phyloP scores from a whole-genome alignment of 2,888 invertebrate species.

The Athalia cordata region DNA sequence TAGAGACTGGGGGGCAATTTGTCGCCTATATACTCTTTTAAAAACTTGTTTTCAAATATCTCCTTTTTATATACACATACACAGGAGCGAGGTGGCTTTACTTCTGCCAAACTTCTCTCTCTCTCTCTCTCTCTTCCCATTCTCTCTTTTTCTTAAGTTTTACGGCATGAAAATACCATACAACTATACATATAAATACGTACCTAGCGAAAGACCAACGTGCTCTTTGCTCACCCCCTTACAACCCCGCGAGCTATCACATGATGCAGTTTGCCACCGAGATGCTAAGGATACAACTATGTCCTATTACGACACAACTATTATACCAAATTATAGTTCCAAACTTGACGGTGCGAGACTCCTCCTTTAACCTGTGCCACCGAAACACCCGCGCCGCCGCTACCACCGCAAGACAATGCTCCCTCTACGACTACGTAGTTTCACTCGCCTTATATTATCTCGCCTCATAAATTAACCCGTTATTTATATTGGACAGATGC shows the following conservation, averaged over 20 bases:
- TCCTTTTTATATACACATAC: background rate
- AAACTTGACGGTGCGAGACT: conserved; percentile 26
- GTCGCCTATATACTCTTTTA: conserved; percentile 21
- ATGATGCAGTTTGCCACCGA: conserved; percentile 37
- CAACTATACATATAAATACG: no score
- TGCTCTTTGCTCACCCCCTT: no score
- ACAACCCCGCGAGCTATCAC: background rate
- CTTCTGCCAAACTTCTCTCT: conserved; percentile 29
- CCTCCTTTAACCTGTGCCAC: conserved; percentile 34
- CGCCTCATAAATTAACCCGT: conserved; percentile 26
- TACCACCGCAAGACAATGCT: conserved; percentile 38
- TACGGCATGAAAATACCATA: conserved; percentile 23
- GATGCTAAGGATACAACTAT: conserved; percentile 12
- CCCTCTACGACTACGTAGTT: conserved; percentile 10
- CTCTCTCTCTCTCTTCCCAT: background rate
- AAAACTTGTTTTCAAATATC: conserved; percentile 20
- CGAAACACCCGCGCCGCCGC: conserved; percentile 7
- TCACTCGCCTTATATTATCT: conserved; percentile 36
- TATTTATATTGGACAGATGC: conserved; percentile 44
- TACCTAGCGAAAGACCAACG: no score
- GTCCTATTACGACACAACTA: conserved; percentile 32
- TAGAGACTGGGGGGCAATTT: conserved; percentile 9
- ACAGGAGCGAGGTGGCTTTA: background rate
- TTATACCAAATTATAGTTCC: conserved; percentile 38
- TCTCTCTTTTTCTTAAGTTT: background rate